phyloP scores from a whole-genome alignment of 37 sponge, comb jelly and placozoan genomes.

The Crambe crambe region DNA sequence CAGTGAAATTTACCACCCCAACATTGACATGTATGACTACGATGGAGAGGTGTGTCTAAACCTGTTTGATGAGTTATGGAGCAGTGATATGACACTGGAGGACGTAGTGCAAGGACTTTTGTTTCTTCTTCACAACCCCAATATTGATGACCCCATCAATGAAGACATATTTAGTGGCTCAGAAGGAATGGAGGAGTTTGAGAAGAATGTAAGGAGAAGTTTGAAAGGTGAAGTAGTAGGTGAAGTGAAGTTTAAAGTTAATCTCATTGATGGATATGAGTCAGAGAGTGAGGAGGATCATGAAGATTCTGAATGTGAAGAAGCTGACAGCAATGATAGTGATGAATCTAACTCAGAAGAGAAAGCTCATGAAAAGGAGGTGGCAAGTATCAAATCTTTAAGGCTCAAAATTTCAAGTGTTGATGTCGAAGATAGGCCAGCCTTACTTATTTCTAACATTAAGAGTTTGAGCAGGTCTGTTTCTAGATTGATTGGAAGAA shows the following conservation, averaged over 20 bases:
- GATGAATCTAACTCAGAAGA: no score
- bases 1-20: slow-evolving; percentile 78
- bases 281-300: slow-evolving; percentile 19
- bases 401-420: no score
- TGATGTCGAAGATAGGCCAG: no score
- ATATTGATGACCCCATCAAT: slow-evolving; percentile 73
- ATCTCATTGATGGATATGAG: slow-evolving; percentile 23
- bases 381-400: no score
- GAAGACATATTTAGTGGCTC: slow-evolving; percentile 42
- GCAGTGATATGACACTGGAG: slow-evolving; percentile 45
- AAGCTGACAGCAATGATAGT: no score
- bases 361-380: no score
- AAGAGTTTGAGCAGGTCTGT: no score
- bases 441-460: no score
- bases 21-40: slow-evolving; percentile 63
- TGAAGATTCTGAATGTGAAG: slow-evolving; percentile 4
- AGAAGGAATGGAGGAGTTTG: slow-evolving; percentile 37
- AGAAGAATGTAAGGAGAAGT: slow-evolving; percentile 24
- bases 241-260: slow-evolving; percentile 23
- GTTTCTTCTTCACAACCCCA: slow-evolving; percentile 74
- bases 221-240: slow-evolving; percentile 40
- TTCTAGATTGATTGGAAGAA: no score
- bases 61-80: slow-evolving; percentile 72
- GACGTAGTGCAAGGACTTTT: slow-evolving; percentile 80
- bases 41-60: slow-evolving; percentile 56